Evolutionary conservation across 2,888 invertebrate species (phyloP), one percentile per base, ranked within the genome.

Genomic region (Seira ritae): DNA sequence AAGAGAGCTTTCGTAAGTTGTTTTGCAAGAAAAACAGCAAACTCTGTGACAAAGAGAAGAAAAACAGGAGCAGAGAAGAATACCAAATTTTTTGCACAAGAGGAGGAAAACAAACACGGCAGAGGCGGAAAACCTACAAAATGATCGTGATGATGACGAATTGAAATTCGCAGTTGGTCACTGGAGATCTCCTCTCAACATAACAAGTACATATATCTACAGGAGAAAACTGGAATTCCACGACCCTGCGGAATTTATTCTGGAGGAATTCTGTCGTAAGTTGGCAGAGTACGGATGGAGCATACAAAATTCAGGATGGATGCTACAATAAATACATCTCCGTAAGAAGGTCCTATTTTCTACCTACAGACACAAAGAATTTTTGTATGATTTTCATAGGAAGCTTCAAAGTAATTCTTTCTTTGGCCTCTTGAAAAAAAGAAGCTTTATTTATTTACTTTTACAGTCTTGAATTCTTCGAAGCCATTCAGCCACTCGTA

Each of bases 131-230:
- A 50, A 10, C 20, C 15, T 19, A 23, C 17, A 24, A 17, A 8
- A 1, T 10, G 12, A 31, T 31, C 8, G 31, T 31, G 31, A 31
- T 31, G 31, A 31, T 73, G 73, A 3, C 42, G 74, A 31, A 66
- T 66, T 74, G 66, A 74, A 66, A 74, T 74, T 65, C 74, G 42
- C 65, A 65, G 74, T 46, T 42, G 65, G 66, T 46, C 65, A 74
- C 22, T 8, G 8, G 65, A 65, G 66, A 65, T 15, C 42, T 46
- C 37, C 17, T 74, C 46, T 12, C 50, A 20, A 50, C 70, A 70
- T 70, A 22, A 20, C 12, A 70, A 70, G 50, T 22, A 70, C 23
- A 15, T 46, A 22, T 23, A 12, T 24, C 24, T 8, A 12, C 24
- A 23, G 22, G 19, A 22, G 20, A 8, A 66, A 66, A 66, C 24